Evolutionary conservation across 2,797 vertebrate species (phyloP).

Genomic region (Philypnodon macrostomus): DNA sequence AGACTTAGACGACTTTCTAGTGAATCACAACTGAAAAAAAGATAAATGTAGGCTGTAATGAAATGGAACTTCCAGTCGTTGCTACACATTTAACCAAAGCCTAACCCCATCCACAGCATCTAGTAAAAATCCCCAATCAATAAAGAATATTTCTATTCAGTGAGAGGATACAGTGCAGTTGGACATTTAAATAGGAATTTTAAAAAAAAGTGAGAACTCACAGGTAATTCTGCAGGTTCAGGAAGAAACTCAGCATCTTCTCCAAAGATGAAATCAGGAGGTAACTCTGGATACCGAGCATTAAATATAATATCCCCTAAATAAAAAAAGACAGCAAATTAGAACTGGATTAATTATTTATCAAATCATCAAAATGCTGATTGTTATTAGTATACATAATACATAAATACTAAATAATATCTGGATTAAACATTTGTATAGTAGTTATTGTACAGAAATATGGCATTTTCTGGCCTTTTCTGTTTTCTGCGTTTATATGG

Average conservation of each 20-base stretch:
- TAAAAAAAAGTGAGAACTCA: constrained; percentile 73
- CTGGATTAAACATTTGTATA: no score
- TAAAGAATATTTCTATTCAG: no score
- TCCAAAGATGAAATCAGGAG: constrained; percentile 98
- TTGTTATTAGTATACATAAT: no score
- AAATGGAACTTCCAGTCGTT: constrained; percentile 14
- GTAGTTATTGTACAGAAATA: no score
- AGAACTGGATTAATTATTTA: constrained; percentile 3
- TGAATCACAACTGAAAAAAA: constrained; percentile 37
- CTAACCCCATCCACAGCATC: constrained; percentile 2
- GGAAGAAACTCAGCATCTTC: constrained; percentile 97
- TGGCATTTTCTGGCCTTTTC: no score
- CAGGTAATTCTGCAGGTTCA: constrained; percentile 89
- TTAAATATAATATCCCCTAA: constrained; percentile 99
- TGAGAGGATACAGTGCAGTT: constrained; percentile 12
- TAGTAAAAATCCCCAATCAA: constrained; percentile 10
- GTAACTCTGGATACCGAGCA: constrained; percentile 90
- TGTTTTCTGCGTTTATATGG: no score
- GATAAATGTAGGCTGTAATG: not conserved
- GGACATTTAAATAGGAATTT: constrained; percentile 23
- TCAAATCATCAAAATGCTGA: no score
- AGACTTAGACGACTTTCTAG: constrained; percentile 4
- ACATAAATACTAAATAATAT: no score
- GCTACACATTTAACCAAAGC: constrained; percentile 15
- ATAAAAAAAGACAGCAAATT: constrained; percentile 10